These are phyloP conservation scores for Chromis chromis DNA, from an alignment of 2,797 vertebrate species.

Conservation along the genomic window DNA sequence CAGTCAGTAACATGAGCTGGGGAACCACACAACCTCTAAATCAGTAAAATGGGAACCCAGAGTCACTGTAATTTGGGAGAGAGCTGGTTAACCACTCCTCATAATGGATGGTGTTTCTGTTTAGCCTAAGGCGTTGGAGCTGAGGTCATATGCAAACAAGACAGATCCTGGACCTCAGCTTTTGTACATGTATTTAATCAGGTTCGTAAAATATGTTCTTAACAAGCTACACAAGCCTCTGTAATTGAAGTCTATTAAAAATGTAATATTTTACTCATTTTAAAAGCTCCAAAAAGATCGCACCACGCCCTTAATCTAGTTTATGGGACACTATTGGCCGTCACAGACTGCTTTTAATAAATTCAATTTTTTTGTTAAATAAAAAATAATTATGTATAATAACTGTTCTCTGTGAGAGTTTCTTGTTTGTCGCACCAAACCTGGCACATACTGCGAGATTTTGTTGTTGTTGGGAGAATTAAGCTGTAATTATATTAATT, in stretches of 20 bases:
- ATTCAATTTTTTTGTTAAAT: neutral
- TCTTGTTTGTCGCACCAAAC: neutral
- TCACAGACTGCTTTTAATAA: neutral
- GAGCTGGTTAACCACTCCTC: slow-evolving; percentile 83
- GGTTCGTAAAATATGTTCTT: slow-evolving; percentile 24
- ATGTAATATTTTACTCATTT: slow-evolving; percentile 8
- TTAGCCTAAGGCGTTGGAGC: slow-evolving; percentile 82
- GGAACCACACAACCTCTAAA: slow-evolving; percentile 83
- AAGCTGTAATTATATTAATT: neutral
- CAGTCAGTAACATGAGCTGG: slow-evolving; percentile 81
- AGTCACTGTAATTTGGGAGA: slow-evolving; percentile 84
- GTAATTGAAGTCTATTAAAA: slow-evolving; percentile 21
- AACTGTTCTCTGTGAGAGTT: neutral
- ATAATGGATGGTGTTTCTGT: slow-evolving; percentile 86
- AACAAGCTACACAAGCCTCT: slow-evolving; percentile 2
- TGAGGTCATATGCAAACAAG: slow-evolving; percentile 84
- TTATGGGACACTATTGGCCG: slow-evolving; percentile 11
- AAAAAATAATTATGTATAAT: neutral
- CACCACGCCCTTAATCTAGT: slow-evolving; percentile 21
- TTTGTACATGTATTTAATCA: slow-evolving; percentile 59
- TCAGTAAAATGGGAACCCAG: slow-evolving; percentile 82
- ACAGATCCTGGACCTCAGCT: slow-evolving; percentile 63
- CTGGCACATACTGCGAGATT: neutral
- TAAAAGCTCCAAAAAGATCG: slow-evolving; percentile 1
- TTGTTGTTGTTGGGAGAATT: neutral